Base-by-base conservation (phyloP, 2,888 invertebrate species). In the Saturnia japonica region DNA sequence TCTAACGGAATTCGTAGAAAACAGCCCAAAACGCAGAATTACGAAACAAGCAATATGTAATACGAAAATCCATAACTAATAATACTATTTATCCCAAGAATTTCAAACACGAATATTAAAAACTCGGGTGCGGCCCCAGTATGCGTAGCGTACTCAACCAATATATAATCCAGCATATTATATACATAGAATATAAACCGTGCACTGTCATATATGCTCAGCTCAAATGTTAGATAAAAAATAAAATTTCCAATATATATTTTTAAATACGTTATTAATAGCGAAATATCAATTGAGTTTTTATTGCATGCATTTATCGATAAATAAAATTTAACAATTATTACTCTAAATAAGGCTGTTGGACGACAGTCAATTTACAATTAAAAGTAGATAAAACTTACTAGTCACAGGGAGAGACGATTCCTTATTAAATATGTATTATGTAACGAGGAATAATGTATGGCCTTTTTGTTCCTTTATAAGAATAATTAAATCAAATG, bases 201-300 rank as follows among this genome's bases (percentile, higher is more conserved):
- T 40, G n/a, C 34, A n/a, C 40, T 16, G 40, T 19, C 40, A 64
- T 40, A 22, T 64, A 40, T n/a, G 64, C 22, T 85, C 84, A 84
- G 81, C 82, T 83, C 86, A 80, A 85, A 84, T 83, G 88, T 89
- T 88, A 90, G 82, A 88, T 40, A 64, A 64, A 40, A n/a, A 64
- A 64, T 64, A 19, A 40, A 64, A 60, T 60, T 64, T 64, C 9
- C 82, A 87, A 85, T 86, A 88, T 87, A 60, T 76, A 73, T 70
- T 74, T 80, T 85, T 88, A 80, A 84, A 87, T 77, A 60, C 25
- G 57, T 60, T 60, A 87, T 82, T 85, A 87, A 83, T 86, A 90
- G 84, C 85, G 87, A 91, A 93, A 93, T 93, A 93, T 92, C 93
- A 91, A 89, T 90, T 82, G 80, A 88, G 85, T 79, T 88, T n/a